phyloP scores from a whole-genome alignment of 2,888 invertebrate species.

The Drosophila mayaguana region DNA sequence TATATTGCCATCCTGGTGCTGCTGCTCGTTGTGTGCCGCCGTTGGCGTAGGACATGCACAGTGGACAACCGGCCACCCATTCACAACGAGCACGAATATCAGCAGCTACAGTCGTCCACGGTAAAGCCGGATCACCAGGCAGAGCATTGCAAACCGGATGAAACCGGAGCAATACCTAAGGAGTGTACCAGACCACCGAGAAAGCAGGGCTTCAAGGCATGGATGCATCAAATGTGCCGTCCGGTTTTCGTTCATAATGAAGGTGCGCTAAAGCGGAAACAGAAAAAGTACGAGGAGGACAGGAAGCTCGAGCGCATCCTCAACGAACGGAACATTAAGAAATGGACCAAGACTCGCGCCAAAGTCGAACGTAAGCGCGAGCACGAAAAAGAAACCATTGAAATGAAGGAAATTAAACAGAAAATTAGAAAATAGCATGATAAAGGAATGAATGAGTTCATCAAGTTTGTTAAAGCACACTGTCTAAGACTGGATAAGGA shows the following conservation, averaged over 20 bases:
- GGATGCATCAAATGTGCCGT: slow-evolving; percentile 54
- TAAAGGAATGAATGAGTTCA: too few species aligned
- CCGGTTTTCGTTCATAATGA: slow-evolving; percentile 64
- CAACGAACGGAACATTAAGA: slow-evolving; percentile 35
- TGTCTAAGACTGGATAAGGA: too few species aligned
- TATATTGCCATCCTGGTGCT: slow-evolving; percentile 27
- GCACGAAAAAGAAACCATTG: background rate
- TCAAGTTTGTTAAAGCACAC: too few species aligned
- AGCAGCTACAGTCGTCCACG: background rate
- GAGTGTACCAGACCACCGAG: background rate
- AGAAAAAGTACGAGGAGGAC: slow-evolving; percentile 11
- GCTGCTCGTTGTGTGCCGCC: slow-evolving; percentile 15
- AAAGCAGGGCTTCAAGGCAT: slow-evolving; percentile 24
- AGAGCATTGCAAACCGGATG: background rate
- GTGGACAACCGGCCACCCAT: background rate
- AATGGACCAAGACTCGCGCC: slow-evolving; percentile 47
- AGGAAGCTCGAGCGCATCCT: slow-evolving; percentile 20
- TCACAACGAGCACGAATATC: slow-evolving; percentile 16
- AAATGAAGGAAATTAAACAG: background rate
- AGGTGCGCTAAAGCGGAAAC: background rate
- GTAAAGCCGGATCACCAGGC: too few species aligned
- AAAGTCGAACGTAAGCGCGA: slow-evolving; percentile 15
- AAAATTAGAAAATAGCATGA: background rate
- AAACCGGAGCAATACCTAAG: background rate
- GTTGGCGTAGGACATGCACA: background rate